These are phyloP conservation scores for Emesis russula DNA, from an alignment of 2,888 invertebrate genomes.

Conservation along the genomic window DNA sequence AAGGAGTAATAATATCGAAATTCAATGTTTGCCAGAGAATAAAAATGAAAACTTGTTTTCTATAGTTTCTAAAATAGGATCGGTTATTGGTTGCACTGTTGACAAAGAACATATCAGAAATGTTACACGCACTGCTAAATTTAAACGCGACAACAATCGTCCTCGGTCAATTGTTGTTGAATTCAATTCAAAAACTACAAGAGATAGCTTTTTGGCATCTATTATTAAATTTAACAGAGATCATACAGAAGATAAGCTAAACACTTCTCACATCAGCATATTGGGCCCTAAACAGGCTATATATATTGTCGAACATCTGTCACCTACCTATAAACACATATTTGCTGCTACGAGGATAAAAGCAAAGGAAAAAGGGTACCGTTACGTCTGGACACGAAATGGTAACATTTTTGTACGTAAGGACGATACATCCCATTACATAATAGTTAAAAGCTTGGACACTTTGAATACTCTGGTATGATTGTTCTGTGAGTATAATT, in stretches of 20 bases:
- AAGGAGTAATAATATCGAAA: conserved; percentile 56
- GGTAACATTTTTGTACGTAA: conserved; percentile 47
- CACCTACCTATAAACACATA: conserved; percentile 35
- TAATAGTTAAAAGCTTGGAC: conserved; percentile 17
- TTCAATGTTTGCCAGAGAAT: conserved; percentile 62
- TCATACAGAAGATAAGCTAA: conserved; percentile 38
- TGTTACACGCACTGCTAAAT: conserved; percentile 11
- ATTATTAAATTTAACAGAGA: conserved; percentile 53
- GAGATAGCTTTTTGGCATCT: conserved; percentile 46
- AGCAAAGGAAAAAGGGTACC: conserved; percentile 41
- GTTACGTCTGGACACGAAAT: conserved; percentile 41
- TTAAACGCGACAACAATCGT: neutral
- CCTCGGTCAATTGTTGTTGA: conserved; percentile 37
- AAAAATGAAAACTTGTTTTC: conserved; percentile 57
- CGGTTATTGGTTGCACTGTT: neutral
- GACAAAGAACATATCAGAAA: neutral
- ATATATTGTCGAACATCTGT: conserved; percentile 10
- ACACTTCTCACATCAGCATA: conserved; percentile 18
- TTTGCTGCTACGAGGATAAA: conserved; percentile 46
- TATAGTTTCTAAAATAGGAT: conserved; percentile 38
- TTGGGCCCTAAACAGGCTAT: neutral
- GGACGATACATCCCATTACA: conserved; percentile 33
- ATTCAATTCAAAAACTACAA: conserved; percentile 21
- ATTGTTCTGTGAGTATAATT: neutral
- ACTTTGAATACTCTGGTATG: neutral